These are phyloP conservation scores for Muricea muricata DNA, from an alignment of 92 coral and sea anemone genomes.

Conservation along the genomic window DNA sequence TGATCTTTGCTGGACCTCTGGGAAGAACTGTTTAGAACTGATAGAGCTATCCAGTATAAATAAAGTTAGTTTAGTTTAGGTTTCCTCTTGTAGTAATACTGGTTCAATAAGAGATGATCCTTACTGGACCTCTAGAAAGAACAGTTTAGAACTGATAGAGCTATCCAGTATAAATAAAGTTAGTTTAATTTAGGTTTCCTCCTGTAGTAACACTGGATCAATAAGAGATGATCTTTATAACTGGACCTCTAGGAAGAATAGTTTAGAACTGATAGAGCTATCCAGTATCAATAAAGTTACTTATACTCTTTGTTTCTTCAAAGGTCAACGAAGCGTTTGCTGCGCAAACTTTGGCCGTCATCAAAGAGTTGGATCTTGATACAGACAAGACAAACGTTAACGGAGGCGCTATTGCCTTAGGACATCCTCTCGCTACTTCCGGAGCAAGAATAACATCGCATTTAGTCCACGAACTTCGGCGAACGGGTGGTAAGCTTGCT, in stretches of 20 bases:
- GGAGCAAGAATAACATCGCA: constrained; percentile 95
- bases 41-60: too few species aligned
- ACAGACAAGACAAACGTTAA: constrained; percentile 82
- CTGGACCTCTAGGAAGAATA: background rate
- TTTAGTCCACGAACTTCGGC: constrained; percentile 84
- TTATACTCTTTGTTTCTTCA: background rate
- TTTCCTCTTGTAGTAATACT: background rate
- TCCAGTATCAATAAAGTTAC: background rate
- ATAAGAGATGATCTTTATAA: background rate
- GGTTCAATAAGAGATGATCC: too few species aligned
- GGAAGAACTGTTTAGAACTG: too few species aligned
- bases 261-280: background rate
- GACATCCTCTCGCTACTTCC: constrained; percentile 94
- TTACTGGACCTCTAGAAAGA: too few species aligned
- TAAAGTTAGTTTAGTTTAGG: too few species aligned
- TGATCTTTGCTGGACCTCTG: too few species aligned
- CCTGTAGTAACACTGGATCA: background rate
- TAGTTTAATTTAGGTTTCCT: too few species aligned
- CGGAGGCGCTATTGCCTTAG: constrained; percentile 97
- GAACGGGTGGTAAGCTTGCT: constrained; percentile 79
- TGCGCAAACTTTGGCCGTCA: constrained; percentile 89
- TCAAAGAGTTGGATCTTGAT: constrained; percentile 85
- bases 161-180: too few species aligned
- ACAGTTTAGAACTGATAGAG: too few species aligned
- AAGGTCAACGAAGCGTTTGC: constrained; percentile 99